Evolutionary conservation across 1,140 invertebrate genomes (phyloP).

Genomic region (Caenorhabditis briggsae): DNA sequence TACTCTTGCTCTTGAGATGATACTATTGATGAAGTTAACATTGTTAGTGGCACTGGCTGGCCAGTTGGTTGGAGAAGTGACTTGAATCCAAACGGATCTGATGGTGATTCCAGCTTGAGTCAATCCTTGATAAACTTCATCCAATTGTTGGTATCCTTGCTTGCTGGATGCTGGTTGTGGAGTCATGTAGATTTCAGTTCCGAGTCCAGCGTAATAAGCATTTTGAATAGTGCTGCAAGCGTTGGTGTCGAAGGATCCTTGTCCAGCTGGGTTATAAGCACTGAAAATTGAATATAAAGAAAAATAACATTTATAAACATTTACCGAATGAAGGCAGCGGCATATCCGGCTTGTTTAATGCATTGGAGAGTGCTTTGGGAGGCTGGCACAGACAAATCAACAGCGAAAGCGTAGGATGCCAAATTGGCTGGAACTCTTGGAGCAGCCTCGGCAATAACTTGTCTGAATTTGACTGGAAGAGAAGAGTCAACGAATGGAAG

Average conservation of each 20-base stretch:
- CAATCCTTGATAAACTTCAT: conserved; percentile 57
- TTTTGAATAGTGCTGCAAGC: conserved; percentile 53
- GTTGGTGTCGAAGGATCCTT: conserved; percentile 53
- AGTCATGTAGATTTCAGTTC: conserved; percentile 65
- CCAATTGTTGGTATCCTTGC: conserved; percentile 64
- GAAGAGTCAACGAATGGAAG: conserved; percentile 45
- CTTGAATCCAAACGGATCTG: conserved; percentile 61
- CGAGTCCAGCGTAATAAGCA: conserved; percentile 53
- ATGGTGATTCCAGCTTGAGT: conserved; percentile 53
- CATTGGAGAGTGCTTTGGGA: neutral
- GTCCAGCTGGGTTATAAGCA: conserved; percentile 58
- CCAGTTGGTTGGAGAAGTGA: conserved; percentile 64
- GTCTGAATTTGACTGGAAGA: conserved; percentile 33
- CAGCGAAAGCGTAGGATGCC: conserved; percentile 30
- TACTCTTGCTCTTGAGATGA: conserved; percentile 60
- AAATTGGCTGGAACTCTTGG: conserved; percentile 34
- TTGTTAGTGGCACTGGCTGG: conserved; percentile 31
- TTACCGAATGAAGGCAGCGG: conserved; percentile 15
- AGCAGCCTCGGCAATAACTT: conserved; percentile 31
- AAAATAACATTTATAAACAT: neutral
- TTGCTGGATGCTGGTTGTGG: conserved; percentile 59
- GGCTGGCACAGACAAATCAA: neutral
- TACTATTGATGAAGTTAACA: conserved; percentile 60
- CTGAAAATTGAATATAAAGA: conserved; percentile 17
- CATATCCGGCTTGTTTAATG: conserved; percentile 11